Evolutionary conservation across 2,888 invertebrate species (phyloP).

Genomic region (Cheilosia vernalis): DNA sequence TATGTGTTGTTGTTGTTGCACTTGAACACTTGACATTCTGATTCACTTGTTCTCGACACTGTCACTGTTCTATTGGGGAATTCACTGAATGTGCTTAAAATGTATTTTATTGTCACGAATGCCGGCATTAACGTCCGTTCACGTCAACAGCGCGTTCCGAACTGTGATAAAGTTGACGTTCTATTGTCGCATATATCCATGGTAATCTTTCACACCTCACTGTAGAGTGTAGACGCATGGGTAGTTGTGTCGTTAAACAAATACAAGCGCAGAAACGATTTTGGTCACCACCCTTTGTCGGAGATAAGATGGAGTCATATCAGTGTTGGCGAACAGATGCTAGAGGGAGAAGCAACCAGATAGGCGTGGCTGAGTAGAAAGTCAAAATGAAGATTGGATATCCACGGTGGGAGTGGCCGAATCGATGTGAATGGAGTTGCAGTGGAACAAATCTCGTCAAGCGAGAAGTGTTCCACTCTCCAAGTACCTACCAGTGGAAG

Average conservation of each 20-base stretch:
- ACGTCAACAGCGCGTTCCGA: slow-evolving; percentile 80
- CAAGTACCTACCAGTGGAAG: slow-evolving; percentile 7
- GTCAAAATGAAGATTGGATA: slow-evolving; percentile 73
- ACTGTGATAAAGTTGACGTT: slow-evolving; percentile 78
- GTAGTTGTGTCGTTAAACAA: slow-evolving; percentile 42
- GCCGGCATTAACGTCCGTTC: slow-evolving; percentile 69
- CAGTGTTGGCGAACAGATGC: slow-evolving; percentile 8
- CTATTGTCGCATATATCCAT: slow-evolving; percentile 66
- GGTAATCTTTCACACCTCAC: slow-evolving; percentile 65
- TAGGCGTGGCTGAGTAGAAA: slow-evolving; percentile 55
- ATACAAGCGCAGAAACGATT: slow-evolving; percentile 45
- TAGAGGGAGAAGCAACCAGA: slow-evolving; percentile 40
- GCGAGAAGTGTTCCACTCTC: slow-evolving; percentile 49
- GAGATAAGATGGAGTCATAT: slow-evolving; percentile 57
- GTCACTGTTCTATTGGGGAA: slow-evolving; percentile 15
- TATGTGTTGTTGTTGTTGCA: slow-evolving; percentile 81
- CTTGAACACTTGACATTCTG: slow-evolving; percentile 83
- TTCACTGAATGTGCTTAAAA: slow-evolving; percentile 10
- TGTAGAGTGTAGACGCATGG: slow-evolving; percentile 44
- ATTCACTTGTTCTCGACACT: slow-evolving; percentile 45
- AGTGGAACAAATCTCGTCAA: slow-evolving; percentile 59
- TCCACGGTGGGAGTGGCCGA: slow-evolving; percentile 48
- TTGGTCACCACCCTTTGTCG: slow-evolving; percentile 44
- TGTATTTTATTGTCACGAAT: slow-evolving; percentile 36
- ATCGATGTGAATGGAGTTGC: slow-evolving; percentile 33